Evolutionary conservation across 2,797 vertebrate species (phyloP).

Genomic region (Gallinago solitaria): DNA sequence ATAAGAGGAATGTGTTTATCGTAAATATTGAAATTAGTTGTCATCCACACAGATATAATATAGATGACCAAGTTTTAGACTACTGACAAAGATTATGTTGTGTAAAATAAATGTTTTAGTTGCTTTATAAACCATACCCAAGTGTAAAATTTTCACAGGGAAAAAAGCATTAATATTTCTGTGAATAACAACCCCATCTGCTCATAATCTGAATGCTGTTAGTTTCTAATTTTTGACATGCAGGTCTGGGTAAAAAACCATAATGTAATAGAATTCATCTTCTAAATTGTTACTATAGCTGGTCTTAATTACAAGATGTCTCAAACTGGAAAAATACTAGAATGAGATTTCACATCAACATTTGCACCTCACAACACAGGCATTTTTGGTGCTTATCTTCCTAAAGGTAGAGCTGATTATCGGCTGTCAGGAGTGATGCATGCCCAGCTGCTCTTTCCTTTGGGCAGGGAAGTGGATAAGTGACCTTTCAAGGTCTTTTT

Average conservation of each 20-base stretch:
- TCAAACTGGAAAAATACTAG: neutral
- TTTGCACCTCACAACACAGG: neutral
- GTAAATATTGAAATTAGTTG: neutral
- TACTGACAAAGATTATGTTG: neutral
- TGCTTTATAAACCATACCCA: neutral
- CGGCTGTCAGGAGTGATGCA: neutral
- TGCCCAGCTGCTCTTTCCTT: neutral
- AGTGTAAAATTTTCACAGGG: neutral
- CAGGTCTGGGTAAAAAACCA: neutral
- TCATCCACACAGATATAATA: neutral
- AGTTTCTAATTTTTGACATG: neutral
- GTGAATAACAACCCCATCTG: neutral
- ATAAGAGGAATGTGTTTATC: neutral
- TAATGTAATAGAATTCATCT: neutral
- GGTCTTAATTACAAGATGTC: neutral
- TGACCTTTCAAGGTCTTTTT: neutral
- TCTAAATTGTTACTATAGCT: neutral
- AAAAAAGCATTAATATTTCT: neutral
- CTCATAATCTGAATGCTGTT: neutral
- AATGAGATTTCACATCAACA: neutral
- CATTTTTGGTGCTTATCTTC: neutral
- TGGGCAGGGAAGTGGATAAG: neutral
- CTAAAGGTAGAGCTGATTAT: neutral
- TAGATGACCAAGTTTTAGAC: neutral
- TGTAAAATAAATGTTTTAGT: neutral